Percentiles rank a stretch among this genome's conserved stretches.
Conservation (phyloP, 1,140 invertebrate species). For the Olivierus martensii region DNA sequence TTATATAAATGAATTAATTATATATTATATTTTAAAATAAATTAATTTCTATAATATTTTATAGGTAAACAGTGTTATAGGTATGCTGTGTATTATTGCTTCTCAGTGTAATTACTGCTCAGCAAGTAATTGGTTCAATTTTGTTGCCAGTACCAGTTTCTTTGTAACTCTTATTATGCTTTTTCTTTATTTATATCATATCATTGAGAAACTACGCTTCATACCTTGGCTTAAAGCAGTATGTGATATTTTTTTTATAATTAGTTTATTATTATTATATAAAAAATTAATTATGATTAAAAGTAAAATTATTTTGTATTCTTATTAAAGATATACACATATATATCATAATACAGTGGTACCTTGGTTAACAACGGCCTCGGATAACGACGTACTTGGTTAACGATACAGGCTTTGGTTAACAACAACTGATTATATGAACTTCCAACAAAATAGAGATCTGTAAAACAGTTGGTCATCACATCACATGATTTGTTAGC, state of each 20-base stretch:
- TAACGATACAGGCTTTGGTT: too few species aligned
- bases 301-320: not conserved
- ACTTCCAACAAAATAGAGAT: too few species aligned
- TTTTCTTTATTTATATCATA: slow-evolving; percentile 66
- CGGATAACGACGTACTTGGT: too few species aligned
- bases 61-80: slow-evolving; percentile 57
- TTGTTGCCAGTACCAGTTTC: slow-evolving; percentile 69
- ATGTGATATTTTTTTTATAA: slow-evolving; percentile 29
- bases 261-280: not conserved
- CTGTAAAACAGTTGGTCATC: too few species aligned
- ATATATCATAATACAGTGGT: too few species aligned
- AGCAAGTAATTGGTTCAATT: slow-evolving; percentile 54
- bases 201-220: slow-evolving; percentile 66
- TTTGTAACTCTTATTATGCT: slow-evolving; percentile 68
- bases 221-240: slow-evolving; percentile 78
- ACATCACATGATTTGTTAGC: too few species aligned
- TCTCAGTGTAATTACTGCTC: slow-evolving; percentile 30
- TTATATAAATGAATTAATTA: slow-evolving; percentile 3
- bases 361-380: too few species aligned
- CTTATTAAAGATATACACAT: too few species aligned
- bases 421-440: too few species aligned
- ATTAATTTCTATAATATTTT: slow-evolving; percentile 24
- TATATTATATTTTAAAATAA: slow-evolving; percentile 6
- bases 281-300: not conserved
- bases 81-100: slow-evolving; percentile 64